Conservation (phyloP, 1,140 invertebrate genomes). For the Drosophila nikananu region DNA sequence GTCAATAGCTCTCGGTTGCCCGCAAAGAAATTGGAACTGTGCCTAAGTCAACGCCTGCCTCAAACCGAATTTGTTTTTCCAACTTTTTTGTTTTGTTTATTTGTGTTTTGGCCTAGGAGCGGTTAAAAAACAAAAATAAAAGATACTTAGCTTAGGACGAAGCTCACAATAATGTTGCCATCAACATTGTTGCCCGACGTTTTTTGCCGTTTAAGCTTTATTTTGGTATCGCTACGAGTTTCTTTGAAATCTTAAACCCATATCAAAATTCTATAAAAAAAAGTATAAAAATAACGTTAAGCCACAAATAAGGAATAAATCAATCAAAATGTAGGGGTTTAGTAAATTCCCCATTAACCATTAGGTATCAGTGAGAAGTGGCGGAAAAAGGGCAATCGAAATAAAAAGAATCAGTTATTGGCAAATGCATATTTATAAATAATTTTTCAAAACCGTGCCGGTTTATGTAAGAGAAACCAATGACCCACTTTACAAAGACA, state of each 20-base stretch:
- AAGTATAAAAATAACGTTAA: background rate
- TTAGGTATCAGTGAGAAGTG: background rate
- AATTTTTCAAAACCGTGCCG: too few relatives aligned
- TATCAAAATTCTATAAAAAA: background rate
- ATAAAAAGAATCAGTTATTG: background rate
- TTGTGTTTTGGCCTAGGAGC: slow-evolving; percentile 26
- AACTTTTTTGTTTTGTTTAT: slow-evolving; percentile 38
- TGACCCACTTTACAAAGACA: slow-evolving; percentile 2
- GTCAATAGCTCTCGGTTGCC: slow-evolving; percentile 56
- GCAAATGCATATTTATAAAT: background rate
- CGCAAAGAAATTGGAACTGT: slow-evolving; percentile 57
- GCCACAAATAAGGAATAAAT: slow-evolving; percentile 11
- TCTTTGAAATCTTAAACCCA: slow-evolving; percentile 17
- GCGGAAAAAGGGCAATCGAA: background rate
- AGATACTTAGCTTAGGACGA: slow-evolving; percentile 24
- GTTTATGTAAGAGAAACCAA: background rate
- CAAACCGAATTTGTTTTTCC: slow-evolving; percentile 35
- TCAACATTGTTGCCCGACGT: slow-evolving; percentile 30
- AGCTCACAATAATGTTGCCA: slow-evolving; percentile 20
- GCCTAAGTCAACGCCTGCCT: slow-evolving; percentile 43
- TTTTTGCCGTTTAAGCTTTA: slow-evolving; percentile 1
- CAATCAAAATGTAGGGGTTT: background rate
- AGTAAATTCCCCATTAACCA: background rate
- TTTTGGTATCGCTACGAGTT: slow-evolving; percentile 9
- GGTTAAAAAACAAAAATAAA: slow-evolving; percentile 23